phyloP scores from a whole-genome alignment of 2,113 vertebrate species.

The Vimba vimba region DNA sequence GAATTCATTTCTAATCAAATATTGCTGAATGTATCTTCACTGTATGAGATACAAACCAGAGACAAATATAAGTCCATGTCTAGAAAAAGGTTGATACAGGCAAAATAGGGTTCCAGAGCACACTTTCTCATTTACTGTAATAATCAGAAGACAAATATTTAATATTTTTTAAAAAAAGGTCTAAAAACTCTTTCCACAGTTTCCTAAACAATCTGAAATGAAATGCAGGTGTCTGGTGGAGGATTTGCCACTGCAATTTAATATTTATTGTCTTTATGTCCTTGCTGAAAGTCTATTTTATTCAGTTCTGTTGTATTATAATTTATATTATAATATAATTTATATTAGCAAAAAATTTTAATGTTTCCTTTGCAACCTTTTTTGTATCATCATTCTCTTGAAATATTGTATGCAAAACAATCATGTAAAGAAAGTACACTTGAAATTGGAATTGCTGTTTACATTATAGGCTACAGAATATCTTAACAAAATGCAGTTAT shows the following conservation, averaged over 20 bases:
- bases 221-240: neutral
- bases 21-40: neutral
- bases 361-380: neutral
- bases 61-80: neutral
- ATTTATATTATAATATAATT: too few species aligned
- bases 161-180: neutral
- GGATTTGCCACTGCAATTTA: neutral
- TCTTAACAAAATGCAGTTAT: too few species aligned
- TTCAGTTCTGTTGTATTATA: neutral
- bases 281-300: neutral
- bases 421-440: neutral
- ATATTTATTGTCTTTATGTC: neutral
- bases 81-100: neutral
- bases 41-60: neutral
- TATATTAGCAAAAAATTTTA: neutral
- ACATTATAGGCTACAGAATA: too few species aligned
- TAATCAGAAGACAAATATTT: neutral
- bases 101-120: neutral
- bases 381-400: neutral
- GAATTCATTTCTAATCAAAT: neutral
- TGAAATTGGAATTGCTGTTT: too few species aligned
- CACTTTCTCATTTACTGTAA: neutral
- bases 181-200: neutral
- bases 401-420: neutral
- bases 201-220: neutral